Evolutionary conservation across 2,797 vertebrate species (phyloP), one percentile per base, ranked within the genome.

Genomic region (Hapalemur alaotrensis): DNA sequence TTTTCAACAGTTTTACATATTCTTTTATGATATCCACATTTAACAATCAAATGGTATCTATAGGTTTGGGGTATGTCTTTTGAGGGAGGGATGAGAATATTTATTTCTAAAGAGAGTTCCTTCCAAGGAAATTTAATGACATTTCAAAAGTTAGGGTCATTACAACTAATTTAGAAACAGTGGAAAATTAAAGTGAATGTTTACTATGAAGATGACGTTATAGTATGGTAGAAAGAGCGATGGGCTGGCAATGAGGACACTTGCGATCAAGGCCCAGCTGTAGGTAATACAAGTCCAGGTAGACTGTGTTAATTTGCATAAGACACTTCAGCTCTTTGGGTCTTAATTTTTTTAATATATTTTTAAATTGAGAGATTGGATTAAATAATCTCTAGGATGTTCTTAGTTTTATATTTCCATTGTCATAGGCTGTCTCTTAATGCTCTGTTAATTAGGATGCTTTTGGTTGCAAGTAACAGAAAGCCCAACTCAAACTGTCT

Each of bases 1-100:
- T 97, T 97, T 97, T 95, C 93, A 97, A 97, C 96, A 95, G 93
- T 94, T 97, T 97, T 95, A 67, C 54, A 91, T 97, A 97, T 94
- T 97, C 88, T 95, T 95, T 96, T 94, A 94, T 93, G 87, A 63
- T 75, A 65, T 89, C 94, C 95, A 63, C 87, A 88, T 97, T 96
- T 96, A 85, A 97, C 97, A 97, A 93, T 89, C 69, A 97, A 95
- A 63, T 93, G 50, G 67, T 70, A 91, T 87, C 79, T 89, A 67
- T 50, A 93, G 65, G 67, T 54, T 93, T 95, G 79, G 70, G 78
- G 43, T 91, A 78, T 86, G 75, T 84, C 91, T 97, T 97, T 92
- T 96, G 87, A 94, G 65, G 89, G 57, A 87, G 38, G 86, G 17
- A 46, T 84, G 54, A 78, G 78, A 93, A 82, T 72, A 43, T 93